Percentiles rank a stretch among this genome's conserved stretches.
Evolutionary conservation across 1,140 invertebrate genomes (phyloP).

Genomic region (Bombus fervidus): DNA sequence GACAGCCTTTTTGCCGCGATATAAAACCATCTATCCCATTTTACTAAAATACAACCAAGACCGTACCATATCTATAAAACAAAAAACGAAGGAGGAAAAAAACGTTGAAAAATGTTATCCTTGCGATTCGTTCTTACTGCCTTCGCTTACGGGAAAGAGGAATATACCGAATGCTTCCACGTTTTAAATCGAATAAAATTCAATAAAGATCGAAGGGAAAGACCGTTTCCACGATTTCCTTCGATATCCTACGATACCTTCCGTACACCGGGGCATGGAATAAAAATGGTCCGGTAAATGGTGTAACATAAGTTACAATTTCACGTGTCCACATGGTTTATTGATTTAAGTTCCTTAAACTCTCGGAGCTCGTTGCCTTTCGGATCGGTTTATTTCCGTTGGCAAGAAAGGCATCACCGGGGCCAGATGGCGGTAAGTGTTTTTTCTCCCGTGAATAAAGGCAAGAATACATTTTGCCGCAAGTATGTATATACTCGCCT

Average conservation of each 20-base stretch:
- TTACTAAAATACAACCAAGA: neutral
- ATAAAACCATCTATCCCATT: neutral
- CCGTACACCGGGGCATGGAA: neutral
- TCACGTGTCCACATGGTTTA: neutral
- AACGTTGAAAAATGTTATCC: neutral
- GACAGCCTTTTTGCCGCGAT: neutral
- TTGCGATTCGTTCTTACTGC: neutral
- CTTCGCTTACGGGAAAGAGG: neutral
- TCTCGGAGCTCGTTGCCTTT: neutral
- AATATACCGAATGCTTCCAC: neutral
- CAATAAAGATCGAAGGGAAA: neutral
- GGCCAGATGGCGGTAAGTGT: slow-evolving; percentile 24
- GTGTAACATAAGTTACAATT: neutral
- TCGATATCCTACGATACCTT: neutral
- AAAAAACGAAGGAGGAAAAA: no score
- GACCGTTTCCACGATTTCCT: neutral
- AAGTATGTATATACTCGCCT: neutral
- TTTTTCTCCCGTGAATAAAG: slow-evolving; percentile 34
- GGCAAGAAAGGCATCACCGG: slow-evolving; percentile 3
- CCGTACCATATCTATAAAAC: neutral
- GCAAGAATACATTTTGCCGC: neutral
- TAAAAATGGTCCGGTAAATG: neutral
- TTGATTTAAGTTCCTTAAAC: slow-evolving; percentile 9
- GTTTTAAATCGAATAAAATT: slow-evolving; percentile 17
- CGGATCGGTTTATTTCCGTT: neutral